Base-by-base conservation (phyloP, 2,888 invertebrate genomes). In the Tyria jacobaeae region DNA sequence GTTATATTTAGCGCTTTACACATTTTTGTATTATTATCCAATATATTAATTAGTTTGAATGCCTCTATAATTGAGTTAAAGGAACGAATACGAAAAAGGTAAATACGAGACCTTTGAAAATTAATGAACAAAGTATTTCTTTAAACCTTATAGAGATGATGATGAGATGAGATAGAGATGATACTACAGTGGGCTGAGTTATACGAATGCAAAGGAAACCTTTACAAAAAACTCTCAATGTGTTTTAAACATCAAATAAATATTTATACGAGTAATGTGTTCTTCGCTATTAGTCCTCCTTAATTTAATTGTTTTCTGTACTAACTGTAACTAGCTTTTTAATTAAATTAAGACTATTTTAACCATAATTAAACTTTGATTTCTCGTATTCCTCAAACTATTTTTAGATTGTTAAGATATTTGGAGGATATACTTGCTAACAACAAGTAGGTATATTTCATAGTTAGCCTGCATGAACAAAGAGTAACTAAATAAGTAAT, bases 131-230 rank as follows among this genome's bases (percentile, higher is more conserved):
- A 6, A n/a, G n/a, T 0, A 14, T 17, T 39, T 53, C 12, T 53
- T 39, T 15, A 5, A 25, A 10, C 2, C 5, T 39, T 1, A 10
- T 27, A 10, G 25, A 53, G 53, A n/a, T n/a, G n/a, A n/a, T n/a
- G n/a, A n/a, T n/a, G n/a, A n/a, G n/a, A n/a, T n/a, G n/a, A n/a
- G n/a, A 10, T 27, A 10, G 25, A 53, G 53, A 25, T 39, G 12
- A 27, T 53, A 27, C 15, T 25, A n/a, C 37, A 55, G 10, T 53
- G n/a, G 39, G 25, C 39, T 10, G 27, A 53, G 17, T 1, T 39
- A 3, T 70, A 71, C 25, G 47, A 57, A 44, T 52, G 1, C 25
- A 31, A 71, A 9, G 25, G 48, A 12, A 57, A 17, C 9, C 57
- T 57, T 15, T 55, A 61, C 48, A 62, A 64, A 7, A 24, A 54